Conservation (phyloP, 2,888 invertebrate genomes). For the Cantharis nigra region DNA sequence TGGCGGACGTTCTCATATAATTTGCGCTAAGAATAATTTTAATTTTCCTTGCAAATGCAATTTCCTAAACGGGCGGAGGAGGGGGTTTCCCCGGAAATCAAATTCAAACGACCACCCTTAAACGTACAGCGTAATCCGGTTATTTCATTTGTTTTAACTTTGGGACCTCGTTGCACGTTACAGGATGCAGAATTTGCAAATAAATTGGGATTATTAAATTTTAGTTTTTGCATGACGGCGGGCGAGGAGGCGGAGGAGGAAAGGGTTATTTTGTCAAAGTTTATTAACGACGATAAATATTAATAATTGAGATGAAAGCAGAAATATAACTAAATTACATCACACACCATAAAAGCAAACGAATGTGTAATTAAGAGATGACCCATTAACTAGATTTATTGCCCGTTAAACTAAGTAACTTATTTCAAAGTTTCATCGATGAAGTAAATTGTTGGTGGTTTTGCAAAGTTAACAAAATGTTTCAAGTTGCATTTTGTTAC, state of each 20-base stretch:
- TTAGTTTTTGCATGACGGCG: background rate
- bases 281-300: constrained; percentile 16
- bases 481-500: background rate
- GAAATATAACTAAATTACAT: constrained; percentile 27
- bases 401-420: constrained; percentile 13
- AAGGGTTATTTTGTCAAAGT: background rate
- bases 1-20: too few species aligned
- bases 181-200: background rate
- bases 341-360: constrained; percentile 23
- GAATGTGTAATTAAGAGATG: constrained; percentile 27
- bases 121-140: background rate
- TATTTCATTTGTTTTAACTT: background rate
- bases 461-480: background rate
- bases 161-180: background rate
- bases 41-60: background rate
- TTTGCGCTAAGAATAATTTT: background rate
- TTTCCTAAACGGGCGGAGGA: background rate
- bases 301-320: constrained; percentile 21
- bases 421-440: constrained; percentile 15
- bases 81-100: background rate
- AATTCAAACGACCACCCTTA: background rate
- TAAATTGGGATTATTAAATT: background rate
- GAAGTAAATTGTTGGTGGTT: constrained; percentile 9
- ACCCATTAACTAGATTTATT: constrained; percentile 26
- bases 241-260: background rate